phyloP scores from a whole-genome alignment of 35 echinoderm and acorn worm genomes.

The Stichopus chloronotus region DNA sequence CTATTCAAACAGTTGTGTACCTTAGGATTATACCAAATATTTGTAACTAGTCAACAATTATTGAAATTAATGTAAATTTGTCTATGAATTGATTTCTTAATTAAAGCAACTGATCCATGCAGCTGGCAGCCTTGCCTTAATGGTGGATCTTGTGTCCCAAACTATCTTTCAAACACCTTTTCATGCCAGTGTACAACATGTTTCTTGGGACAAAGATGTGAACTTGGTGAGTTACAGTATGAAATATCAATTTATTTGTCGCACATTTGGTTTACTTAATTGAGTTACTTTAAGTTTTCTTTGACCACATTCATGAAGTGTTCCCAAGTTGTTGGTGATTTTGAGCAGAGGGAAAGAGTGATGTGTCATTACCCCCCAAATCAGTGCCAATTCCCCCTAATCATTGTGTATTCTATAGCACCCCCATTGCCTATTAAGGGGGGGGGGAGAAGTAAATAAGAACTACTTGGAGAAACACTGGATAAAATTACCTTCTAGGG shows the following conservation, averaged over 20 bases:
- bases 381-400: no score
- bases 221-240: neutral
- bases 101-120: conserved; percentile 70
- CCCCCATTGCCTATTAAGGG: no score
- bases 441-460: no score
- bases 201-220: conserved; percentile 62
- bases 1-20: no score
- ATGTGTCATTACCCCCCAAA: no score
- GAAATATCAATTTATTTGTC: neutral
- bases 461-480: neutral
- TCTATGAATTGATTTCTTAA: neutral
- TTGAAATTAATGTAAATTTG: neutral
- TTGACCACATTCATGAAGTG: no score
- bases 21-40: no score
- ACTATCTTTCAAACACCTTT: conserved; percentile 54
- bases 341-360: no score
- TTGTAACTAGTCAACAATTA: no score
- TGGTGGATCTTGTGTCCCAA: conserved; percentile 65
- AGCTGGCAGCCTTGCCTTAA: conserved; percentile 67
- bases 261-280: neutral
- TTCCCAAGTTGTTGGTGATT: no score
- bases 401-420: no score
- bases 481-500: neutral
- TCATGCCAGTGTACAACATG: conserved; percentile 63
- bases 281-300: neutral